phyloP scores from a whole-genome alignment of 2,797 vertebrate species.

The Phoxinus dragarum region DNA sequence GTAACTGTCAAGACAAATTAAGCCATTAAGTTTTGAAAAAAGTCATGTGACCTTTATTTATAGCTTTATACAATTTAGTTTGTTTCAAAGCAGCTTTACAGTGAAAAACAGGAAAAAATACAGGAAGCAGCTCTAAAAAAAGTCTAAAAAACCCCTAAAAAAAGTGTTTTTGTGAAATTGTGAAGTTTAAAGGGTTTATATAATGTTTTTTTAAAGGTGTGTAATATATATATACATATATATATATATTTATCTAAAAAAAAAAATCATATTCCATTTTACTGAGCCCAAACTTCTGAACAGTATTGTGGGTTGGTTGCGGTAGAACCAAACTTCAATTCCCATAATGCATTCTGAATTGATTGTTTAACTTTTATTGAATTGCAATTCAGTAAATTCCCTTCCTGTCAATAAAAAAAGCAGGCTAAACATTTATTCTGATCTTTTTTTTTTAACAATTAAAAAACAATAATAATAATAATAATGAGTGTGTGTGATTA shows the following conservation, averaged over 20 bases:
- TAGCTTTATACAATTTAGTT: background rate
- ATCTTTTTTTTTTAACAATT: background rate
- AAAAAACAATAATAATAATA: background rate
- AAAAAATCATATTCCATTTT: background rate
- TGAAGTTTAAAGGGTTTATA: background rate
- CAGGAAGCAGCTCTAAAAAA: background rate
- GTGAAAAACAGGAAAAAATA: background rate
- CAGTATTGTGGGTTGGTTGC: background rate
- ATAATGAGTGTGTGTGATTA: slow-evolving; percentile 23
- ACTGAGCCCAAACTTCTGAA: background rate
- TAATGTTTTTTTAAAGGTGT: background rate
- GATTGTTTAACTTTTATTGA: background rate
- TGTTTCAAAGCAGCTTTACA: background rate
- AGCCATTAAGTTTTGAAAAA: background rate
- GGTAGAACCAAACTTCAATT: background rate
- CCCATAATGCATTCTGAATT: background rate
- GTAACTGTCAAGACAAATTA: background rate
- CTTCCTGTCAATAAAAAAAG: background rate
- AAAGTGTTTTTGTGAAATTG: background rate
- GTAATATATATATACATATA: too few species aligned
- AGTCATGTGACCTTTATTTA: background rate
- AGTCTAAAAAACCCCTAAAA: background rate
- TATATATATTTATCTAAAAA: background rate
- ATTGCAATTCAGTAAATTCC: background rate
- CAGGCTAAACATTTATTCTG: background rate